Conservation (phyloP, 2,113 vertebrate genomes). For the Casuarius casuarius region DNA sequence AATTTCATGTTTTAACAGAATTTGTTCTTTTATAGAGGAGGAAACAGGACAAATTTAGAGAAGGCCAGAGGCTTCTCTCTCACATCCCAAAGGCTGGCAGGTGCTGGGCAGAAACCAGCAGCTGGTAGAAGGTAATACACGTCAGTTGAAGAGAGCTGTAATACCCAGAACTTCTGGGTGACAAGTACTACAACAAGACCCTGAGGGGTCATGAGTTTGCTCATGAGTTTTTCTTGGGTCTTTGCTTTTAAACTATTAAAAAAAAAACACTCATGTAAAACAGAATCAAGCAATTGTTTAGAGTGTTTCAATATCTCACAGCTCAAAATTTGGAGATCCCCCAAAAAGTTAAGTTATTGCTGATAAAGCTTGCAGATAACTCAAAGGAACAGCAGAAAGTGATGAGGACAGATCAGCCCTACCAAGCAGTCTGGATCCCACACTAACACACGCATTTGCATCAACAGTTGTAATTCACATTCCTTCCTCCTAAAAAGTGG, state of each 20-base stretch:
- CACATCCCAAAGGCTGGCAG: too few species aligned
- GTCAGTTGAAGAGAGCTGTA: neutral
- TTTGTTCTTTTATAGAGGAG: neutral
- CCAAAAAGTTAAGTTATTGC: neutral
- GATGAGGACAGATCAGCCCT: neutral
- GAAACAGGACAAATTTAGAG: too few species aligned
- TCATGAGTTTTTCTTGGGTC: neutral
- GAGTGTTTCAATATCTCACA: neutral
- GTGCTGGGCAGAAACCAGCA: neutral
- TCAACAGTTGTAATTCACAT: neutral
- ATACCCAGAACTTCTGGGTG: neutral
- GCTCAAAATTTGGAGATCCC: neutral
- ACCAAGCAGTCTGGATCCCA: neutral
- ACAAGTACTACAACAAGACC: neutral
- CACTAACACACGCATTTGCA: neutral
- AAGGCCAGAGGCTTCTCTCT: too few species aligned
- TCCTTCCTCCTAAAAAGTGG: neutral
- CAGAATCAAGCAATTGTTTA: neutral
- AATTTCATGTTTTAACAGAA: neutral
- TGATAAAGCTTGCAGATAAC: neutral
- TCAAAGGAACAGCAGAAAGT: neutral
- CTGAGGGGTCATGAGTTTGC: neutral
- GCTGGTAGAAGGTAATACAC: neutral
- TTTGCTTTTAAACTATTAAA: neutral
- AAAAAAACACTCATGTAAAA: neutral